Conservation (phyloP, 2,797 vertebrate species). For the Sebastes oblongus region DNA sequence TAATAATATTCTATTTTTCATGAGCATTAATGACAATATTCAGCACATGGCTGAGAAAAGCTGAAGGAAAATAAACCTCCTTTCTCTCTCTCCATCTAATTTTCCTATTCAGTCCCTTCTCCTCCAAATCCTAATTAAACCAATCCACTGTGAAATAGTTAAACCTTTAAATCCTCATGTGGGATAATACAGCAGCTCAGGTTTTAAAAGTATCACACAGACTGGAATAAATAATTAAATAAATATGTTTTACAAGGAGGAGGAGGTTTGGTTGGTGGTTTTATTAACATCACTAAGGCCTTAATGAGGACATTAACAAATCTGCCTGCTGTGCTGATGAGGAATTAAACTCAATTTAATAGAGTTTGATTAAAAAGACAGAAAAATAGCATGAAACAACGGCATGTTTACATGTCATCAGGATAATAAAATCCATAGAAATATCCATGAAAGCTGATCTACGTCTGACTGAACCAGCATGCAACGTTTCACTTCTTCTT, state of each 20-base stretch:
- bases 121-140: constrained; percentile 24
- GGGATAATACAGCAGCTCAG: constrained; percentile 5
- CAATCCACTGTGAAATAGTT: constrained; percentile 15
- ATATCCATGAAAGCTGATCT: not conserved
- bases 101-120: not conserved
- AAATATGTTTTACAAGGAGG: not conserved
- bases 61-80: not conserved
- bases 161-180: constrained; percentile 23
- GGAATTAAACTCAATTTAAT: constrained; percentile 18
- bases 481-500: not conserved
- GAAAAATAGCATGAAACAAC: not conserved
- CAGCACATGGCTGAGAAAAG: not conserved
- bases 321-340: constrained; percentile 8
- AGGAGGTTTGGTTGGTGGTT: not conserved
- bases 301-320: not conserved
- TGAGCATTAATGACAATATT: not conserved
- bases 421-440: not conserved
- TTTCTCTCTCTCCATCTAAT: not conserved
- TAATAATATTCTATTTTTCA: not conserved
- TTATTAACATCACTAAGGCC: not conserved
- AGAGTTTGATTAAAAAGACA: constrained; percentile 12
- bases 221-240: not conserved
- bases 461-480: not conserved
- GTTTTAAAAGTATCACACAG: not conserved
- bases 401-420: not conserved